Evolutionary conservation across 2,888 invertebrate genomes (phyloP).

Genomic region (Apamea monoglypha): DNA sequence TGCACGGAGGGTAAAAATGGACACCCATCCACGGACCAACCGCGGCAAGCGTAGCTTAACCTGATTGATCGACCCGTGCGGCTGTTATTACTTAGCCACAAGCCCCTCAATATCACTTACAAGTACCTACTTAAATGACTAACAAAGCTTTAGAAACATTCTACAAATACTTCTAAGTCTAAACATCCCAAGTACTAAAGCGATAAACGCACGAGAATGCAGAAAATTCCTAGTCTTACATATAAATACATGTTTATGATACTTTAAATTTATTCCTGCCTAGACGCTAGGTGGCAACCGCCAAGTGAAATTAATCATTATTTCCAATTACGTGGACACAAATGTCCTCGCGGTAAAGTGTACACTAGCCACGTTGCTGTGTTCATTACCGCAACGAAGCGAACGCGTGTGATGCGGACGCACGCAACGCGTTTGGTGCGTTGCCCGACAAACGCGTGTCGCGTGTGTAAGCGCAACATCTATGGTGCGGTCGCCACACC

Average conservation of each 20-base stretch:
- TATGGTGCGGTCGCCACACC: constrained; percentile 66
- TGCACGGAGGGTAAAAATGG: neutral
- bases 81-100: neutral
- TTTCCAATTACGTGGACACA: constrained; percentile 55
- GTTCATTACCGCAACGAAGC: constrained; percentile 35
- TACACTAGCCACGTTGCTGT: constrained; percentile 28
- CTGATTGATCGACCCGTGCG: neutral
- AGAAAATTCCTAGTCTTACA: constrained; percentile 11
- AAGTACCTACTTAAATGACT: neutral
- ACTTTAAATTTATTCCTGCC: constrained; percentile 32
- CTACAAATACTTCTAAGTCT: neutral
- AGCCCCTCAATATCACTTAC: neutral
- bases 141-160: neutral
- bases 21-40: too few species aligned
- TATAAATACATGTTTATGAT: constrained; percentile 24
- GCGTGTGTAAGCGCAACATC: constrained; percentile 57
- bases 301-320: constrained; percentile 56
- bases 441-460: constrained; percentile 59
- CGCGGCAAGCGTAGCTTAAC: too few species aligned
- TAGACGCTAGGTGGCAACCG: constrained; percentile 34
- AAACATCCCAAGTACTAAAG: neutral
- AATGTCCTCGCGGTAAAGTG: constrained; percentile 44
- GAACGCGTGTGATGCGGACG: constrained; percentile 27
- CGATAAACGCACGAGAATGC: neutral
- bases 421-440: constrained; percentile 38